phyloP scores from a whole-genome alignment of 2,888 invertebrate genomes.

The Drosophila limbata region DNA sequence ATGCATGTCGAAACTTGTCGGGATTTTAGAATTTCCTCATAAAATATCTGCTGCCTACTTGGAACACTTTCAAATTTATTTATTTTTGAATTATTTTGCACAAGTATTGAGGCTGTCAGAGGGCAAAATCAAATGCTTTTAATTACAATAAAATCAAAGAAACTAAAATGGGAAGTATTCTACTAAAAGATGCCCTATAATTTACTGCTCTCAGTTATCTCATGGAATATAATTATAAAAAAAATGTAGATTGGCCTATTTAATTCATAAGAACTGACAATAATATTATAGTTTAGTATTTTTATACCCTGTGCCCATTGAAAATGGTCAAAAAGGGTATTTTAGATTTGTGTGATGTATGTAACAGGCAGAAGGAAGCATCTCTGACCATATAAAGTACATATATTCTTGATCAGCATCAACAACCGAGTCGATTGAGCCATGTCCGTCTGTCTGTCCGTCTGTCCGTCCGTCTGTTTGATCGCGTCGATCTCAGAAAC shows the following conservation, averaged over 20 bases:
- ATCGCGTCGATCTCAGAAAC: too few relatives aligned
- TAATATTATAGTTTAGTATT: too few relatives aligned
- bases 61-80: slow-evolving; percentile 42
- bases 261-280: not conserved
- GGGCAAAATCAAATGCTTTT: slow-evolving; percentile 33
- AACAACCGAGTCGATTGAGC: too few relatives aligned
- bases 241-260: not conserved
- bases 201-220: not conserved
- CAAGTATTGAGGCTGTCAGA: slow-evolving; percentile 21
- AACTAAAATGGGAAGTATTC: not conserved
- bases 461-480: too few relatives aligned
- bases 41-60: slow-evolving; percentile 14
- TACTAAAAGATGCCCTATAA: not conserved
- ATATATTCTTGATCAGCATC: too few relatives aligned
- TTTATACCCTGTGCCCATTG: too few relatives aligned
- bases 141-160: slow-evolving; percentile 33
- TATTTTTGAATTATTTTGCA: slow-evolving; percentile 28
- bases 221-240: not conserved
- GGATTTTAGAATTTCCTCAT: slow-evolving; percentile 9
- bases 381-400: too few relatives aligned
- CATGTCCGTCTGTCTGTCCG: too few relatives aligned
- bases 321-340: too few relatives aligned
- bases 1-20: slow-evolving; percentile 1
- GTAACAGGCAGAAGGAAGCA: too few relatives aligned
- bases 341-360: too few relatives aligned